phyloP scores from a whole-genome alignment of 2,797 vertebrate genomes.

The Eupleurogrammus muticus region DNA sequence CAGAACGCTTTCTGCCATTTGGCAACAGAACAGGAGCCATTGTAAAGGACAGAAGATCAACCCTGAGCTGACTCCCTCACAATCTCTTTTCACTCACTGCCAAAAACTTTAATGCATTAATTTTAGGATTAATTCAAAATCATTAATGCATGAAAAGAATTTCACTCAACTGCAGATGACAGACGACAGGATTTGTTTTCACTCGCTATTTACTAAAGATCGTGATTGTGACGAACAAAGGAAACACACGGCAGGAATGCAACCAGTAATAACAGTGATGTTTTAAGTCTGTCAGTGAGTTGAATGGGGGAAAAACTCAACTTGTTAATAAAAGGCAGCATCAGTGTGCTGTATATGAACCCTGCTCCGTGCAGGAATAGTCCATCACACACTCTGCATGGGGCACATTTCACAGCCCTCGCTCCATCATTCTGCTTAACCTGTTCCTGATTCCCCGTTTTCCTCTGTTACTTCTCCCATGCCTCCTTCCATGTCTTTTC shows the following conservation, averaged over 20 bases:
- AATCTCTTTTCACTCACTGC: background rate
- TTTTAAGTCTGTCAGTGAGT: slow-evolving; percentile 1
- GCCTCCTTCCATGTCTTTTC: slow-evolving; percentile 17
- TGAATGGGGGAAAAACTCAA: slow-evolving; percentile 15
- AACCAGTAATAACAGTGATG: background rate
- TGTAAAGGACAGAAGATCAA: background rate
- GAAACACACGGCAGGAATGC: slow-evolving; percentile 3
- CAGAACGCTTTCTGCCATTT: background rate
- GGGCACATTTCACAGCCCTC: slow-evolving; percentile 48
- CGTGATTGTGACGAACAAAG: background rate
- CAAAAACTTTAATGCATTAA: too few species aligned
- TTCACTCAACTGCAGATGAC: background rate
- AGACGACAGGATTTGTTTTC: too few species aligned
- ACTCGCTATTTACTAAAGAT: background rate
- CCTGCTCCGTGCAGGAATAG: slow-evolving; percentile 50
- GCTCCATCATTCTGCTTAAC: slow-evolving; percentile 34
- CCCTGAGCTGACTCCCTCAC: background rate
- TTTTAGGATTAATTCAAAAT: too few species aligned
- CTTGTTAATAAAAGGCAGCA: slow-evolving; percentile 27
- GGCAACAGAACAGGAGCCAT: background rate
- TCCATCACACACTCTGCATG: slow-evolving; percentile 65
- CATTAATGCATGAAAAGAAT: too few species aligned
- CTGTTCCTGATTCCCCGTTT: slow-evolving; percentile 26
- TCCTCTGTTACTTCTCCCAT: background rate
- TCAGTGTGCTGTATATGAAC: slow-evolving; percentile 28